Evolutionary conservation across 1,140 invertebrate genomes (phyloP).

Genomic region (Muscidifurax raptorellus): DNA sequence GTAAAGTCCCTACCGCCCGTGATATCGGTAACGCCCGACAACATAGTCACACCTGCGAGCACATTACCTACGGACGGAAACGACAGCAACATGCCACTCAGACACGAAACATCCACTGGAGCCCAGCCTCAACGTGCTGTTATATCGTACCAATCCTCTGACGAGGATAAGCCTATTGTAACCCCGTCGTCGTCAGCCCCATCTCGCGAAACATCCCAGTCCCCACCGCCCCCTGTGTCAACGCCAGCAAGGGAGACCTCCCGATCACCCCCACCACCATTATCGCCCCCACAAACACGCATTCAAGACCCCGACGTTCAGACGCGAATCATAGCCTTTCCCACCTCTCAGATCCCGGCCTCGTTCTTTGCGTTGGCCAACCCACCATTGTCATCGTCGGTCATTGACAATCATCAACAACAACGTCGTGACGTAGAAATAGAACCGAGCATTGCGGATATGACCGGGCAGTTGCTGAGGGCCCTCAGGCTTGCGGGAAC

Average conservation of each 20-base stretch:
- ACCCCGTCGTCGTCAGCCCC: neutral
- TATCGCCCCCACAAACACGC: neutral
- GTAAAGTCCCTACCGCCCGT: slow-evolving; percentile 71
- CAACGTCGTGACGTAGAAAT: slow-evolving; percentile 36
- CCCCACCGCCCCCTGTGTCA: slow-evolving; percentile 9
- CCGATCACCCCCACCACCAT: slow-evolving; percentile 48
- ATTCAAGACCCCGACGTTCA: neutral
- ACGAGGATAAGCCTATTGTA: neutral
- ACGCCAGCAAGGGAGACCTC: slow-evolving; percentile 53
- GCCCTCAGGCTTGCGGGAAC: slow-evolving; percentile 80
- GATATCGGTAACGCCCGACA: slow-evolving; percentile 72
- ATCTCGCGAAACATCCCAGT: neutral
- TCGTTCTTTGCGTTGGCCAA: slow-evolving; percentile 61
- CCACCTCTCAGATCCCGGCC: slow-evolving; percentile 64
- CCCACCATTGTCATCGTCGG: slow-evolving; percentile 11
- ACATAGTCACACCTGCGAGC: slow-evolving; percentile 43
- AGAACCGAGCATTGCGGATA: slow-evolving; percentile 73
- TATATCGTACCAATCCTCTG: slow-evolving; percentile 61
- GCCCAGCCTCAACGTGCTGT: slow-evolving; percentile 64
- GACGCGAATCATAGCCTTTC: slow-evolving; percentile 62
- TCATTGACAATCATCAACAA: slow-evolving; percentile 4
- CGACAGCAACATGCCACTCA: slow-evolving; percentile 20
- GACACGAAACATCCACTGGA: slow-evolving; percentile 48
- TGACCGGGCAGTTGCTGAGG: slow-evolving; percentile 80
- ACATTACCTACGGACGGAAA: neutral